Evolutionary conservation across 2,888 invertebrate species (phyloP).

Genomic region (Clostera curtula): DNA sequence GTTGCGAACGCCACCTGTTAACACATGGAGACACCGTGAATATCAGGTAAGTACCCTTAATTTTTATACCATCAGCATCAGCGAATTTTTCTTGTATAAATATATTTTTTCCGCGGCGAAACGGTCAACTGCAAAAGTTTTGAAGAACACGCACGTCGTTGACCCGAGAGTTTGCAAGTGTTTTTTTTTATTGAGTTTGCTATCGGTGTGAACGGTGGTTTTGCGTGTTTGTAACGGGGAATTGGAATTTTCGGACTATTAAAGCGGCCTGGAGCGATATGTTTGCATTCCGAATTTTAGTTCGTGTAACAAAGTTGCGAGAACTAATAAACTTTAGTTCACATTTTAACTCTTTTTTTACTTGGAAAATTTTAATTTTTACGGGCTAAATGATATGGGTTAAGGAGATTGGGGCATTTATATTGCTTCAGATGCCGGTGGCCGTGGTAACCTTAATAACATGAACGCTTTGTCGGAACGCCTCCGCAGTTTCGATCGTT

Average conservation of each 20-base stretch:
- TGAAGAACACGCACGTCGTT: neutral
- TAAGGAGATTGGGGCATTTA: conserved; percentile 20
- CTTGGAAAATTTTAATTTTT: conserved; percentile 1
- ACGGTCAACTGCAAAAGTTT: conserved; percentile 6
- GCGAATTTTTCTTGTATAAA: conserved; percentile 7
- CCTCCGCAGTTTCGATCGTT: too few species aligned
- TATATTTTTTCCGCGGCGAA: neutral
- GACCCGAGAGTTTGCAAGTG: neutral
- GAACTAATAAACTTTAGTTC: too few species aligned
- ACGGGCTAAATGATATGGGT: conserved; percentile 4
- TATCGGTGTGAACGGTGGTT: neutral
- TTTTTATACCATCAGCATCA: conserved; percentile 4
- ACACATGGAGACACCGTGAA: conserved; percentile 59
- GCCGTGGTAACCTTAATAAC: too few species aligned
- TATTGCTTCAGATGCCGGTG: conserved; percentile 11
- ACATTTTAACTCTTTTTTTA: too few species aligned
- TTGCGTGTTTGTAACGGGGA: neutral
- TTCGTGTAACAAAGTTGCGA: too few species aligned
- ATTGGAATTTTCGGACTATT: neutral
- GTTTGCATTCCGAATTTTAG: conserved; percentile 1
- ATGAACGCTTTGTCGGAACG: too few species aligned
- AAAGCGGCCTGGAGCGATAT: neutral
- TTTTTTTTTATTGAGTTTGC: conserved; percentile 2
- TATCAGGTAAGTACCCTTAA: conserved; percentile 44
- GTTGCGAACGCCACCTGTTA: conserved; percentile 68